Evolutionary conservation across 2,888 invertebrate species (phyloP).

Genomic region (Hermodice carunculata): DNA sequence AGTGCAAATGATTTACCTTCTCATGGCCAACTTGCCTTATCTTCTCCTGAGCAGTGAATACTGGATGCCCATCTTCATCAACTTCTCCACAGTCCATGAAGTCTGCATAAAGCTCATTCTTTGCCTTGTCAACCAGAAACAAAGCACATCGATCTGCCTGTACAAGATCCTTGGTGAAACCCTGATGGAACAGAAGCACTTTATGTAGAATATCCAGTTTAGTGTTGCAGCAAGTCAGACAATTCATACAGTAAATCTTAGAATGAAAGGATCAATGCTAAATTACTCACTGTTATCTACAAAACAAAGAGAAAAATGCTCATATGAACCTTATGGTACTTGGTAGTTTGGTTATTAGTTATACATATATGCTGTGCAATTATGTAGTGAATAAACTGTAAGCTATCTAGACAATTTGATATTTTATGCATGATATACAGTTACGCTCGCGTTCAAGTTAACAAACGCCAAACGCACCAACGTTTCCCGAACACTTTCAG

Average conservation of each 20-base stretch:
- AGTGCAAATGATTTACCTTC: no score
- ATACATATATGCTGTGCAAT: no score
- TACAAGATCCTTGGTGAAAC: constrained; percentile 54
- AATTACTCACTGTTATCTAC: not conserved
- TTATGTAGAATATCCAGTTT: not conserved
- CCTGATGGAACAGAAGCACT: constrained; percentile 16
- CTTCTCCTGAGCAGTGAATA: constrained; percentile 43
- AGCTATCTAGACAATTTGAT: no score
- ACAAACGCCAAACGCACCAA: no score
- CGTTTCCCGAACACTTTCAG: no score
- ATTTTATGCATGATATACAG: no score
- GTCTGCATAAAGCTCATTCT: constrained; percentile 50
- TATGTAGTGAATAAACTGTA: no score
- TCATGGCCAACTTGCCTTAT: constrained; percentile 31
- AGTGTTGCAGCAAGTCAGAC: no score
- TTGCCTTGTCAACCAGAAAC: constrained; percentile 52
- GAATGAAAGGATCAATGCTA: no score
- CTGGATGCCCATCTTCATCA: constrained; percentile 41
- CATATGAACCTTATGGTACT: not conserved
- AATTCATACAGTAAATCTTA: no score
- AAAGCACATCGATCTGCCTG: constrained; percentile 52
- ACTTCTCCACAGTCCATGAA: constrained; percentile 56
- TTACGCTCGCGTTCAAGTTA: no score
- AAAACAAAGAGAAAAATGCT: not conserved
- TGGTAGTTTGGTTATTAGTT: no score